Evolutionary conservation across 2,113 vertebrate species (phyloP), one percentile per base, ranked within the genome.

Genomic region (Aegithalos caudatus): DNA sequence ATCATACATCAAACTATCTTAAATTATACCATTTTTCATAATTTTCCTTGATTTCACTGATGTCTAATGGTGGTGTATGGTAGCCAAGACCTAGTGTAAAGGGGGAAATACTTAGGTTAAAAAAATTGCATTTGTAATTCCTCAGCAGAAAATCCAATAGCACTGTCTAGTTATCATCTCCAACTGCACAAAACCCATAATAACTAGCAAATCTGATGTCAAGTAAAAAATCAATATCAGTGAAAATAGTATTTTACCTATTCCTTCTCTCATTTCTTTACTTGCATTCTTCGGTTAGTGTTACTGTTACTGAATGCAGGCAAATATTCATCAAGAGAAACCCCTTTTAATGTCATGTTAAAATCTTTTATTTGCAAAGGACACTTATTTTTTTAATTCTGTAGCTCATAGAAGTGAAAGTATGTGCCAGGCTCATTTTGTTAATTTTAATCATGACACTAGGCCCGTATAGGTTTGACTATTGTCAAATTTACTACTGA

Each of bases 281-380:
- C 11, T 70, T n/a, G 13, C 0, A 0, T 57, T 81, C n/a, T 48
- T 73, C 1, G 0, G 3, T 62, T 35, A 72, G 4, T 37, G 40
- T 47, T 79, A 25, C 6, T 35, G 9, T 8, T 80, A 12, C 22
- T 83, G 44, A 60, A 60, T 40, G 22, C 29, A 54, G 71, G 47
- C 3, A 80, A 66, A 70, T 16, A 70, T 8, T 50, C 10, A 80
- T 3, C 17, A 73, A 37, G 17, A 83, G 19, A 81, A 69, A 51
- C 6, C 1, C 0, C 1, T 50, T 14, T 73, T 47, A 31, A 64
- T n/a, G 51, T 45, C 2, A 40, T 50, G 13, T 40, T 66, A 81
- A 90, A 65, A 13, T 4, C 5, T 86, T 20, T 28, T 57, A 11
- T 33, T 4, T 1, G 3, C 5, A 31, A 11, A 25, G 3, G 15